These are phyloP conservation scores for Taenioides sp. DNA, from an alignment of 2,797 vertebrate genomes.

Conservation along the genomic window DNA sequence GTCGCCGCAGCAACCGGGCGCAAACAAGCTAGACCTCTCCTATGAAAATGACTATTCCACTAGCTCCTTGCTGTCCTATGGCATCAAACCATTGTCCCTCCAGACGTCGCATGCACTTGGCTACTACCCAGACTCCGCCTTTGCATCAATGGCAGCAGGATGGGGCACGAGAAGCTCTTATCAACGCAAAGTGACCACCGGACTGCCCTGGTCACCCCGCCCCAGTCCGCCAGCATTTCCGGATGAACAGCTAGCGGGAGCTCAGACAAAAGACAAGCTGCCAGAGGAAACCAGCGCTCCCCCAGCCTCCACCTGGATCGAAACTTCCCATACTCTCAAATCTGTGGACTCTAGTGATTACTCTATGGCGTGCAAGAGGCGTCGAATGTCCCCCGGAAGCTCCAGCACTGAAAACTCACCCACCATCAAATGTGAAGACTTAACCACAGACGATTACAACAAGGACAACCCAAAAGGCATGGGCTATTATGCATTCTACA, in stretches of 20 bases:
- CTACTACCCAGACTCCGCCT: slow-evolving; percentile 92
- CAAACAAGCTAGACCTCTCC: slow-evolving; percentile 88
- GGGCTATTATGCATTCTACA: slow-evolving; percentile 97
- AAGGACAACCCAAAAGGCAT: slow-evolving; percentile 97
- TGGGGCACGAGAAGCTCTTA: slow-evolving; percentile 87
- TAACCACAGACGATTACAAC: slow-evolving; percentile 91
- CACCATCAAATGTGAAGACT: slow-evolving; percentile 96
- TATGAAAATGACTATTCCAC: slow-evolving; percentile 91
- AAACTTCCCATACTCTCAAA: slow-evolving; percentile 92
- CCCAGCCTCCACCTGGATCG: slow-evolving; percentile 85
- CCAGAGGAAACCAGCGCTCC: slow-evolving; percentile 82
- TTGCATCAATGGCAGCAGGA: slow-evolving; percentile 87
- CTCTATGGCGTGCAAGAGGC: slow-evolving; percentile 92
- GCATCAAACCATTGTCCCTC: slow-evolving; percentile 92
- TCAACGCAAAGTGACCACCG: slow-evolving; percentile 87
- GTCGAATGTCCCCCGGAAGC: slow-evolving; percentile 91
- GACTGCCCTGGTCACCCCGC: slow-evolving; percentile 92
- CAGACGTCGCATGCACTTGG: slow-evolving; percentile 90
- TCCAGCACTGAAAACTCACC: slow-evolving; percentile 97
- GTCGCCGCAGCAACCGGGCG: slow-evolving; percentile 87
- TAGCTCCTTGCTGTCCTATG: slow-evolving; percentile 88
- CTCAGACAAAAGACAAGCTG: slow-evolving; percentile 87
- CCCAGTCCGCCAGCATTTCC: slow-evolving; percentile 90
- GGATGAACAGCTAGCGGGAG: slow-evolving; percentile 86
- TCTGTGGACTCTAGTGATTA: slow-evolving; percentile 95